Percentiles rank a stretch among this genome's conserved stretches.
phyloP scores from a whole-genome alignment of 2,888 invertebrate genomes.

The Trileptium ribeirensis region DNA sequence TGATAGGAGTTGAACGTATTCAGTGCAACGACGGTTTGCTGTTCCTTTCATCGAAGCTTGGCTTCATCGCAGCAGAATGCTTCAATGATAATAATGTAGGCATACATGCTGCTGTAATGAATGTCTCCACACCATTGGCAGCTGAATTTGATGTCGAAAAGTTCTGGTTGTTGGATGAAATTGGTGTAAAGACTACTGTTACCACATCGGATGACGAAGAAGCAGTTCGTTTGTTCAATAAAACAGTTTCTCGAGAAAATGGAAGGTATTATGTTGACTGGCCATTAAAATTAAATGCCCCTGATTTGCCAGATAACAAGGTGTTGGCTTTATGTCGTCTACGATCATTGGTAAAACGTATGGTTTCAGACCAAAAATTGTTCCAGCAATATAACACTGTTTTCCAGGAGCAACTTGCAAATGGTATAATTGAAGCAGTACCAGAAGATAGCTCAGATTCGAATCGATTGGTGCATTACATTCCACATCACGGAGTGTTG shows the following conservation, averaged over 20 bases:
- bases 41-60: background rate
- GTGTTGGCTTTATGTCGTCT: background rate
- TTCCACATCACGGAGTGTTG: constrained; percentile 34
- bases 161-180: background rate
- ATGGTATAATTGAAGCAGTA: constrained; percentile 24
- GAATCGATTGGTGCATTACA: constrained; percentile 25
- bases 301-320: background rate
- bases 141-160: background rate
- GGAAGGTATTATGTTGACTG: background rate
- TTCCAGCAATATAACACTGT: constrained; percentile 21
- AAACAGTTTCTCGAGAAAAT: background rate
- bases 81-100: background rate
- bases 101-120: background rate
- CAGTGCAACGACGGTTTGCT: background rate
- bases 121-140: background rate
- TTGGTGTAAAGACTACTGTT: background rate
- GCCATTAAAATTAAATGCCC: background rate
- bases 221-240: background rate
- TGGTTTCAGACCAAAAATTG: background rate
- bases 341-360: background rate
- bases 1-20: background rate
- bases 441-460: background rate
- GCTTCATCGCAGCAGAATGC: background rate
- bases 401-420: constrained; percentile 18
- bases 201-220: background rate